Evolutionary conservation across 2,797 vertebrate genomes (phyloP).

Genomic region (Tauraco hartlaubi): DNA sequence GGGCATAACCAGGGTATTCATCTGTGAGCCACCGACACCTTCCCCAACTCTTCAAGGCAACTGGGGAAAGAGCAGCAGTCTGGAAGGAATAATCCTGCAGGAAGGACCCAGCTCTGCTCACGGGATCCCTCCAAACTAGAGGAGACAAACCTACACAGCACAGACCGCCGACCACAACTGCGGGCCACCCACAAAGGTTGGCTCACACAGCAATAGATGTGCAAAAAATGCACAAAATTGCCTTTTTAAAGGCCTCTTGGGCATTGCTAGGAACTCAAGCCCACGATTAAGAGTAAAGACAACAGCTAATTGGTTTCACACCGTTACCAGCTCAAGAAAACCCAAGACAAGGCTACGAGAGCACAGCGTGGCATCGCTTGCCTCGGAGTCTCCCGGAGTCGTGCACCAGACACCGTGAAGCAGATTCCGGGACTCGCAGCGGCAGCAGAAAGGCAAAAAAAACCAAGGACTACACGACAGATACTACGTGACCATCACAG

Average conservation of each 20-base stretch:
- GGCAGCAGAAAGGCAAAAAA: background rate
- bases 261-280: background rate
- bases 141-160: background rate
- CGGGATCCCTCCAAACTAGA: background rate
- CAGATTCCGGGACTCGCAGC: background rate
- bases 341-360: background rate
- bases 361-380: background rate
- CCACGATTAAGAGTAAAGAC: background rate
- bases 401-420: background rate
- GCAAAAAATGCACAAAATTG: background rate
- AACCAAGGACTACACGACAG: background rate
- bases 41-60: background rate
- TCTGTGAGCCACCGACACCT: background rate
- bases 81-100: background rate
- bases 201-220: background rate
- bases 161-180: accelerated
- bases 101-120: background rate
- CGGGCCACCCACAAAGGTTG: background rate
- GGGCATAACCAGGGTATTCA: accelerated
- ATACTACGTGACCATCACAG: background rate
- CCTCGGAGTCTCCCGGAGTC: background rate
- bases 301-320: background rate
- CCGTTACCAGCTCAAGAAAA: background rate
- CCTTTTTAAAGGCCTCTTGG: background rate
- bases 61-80: background rate